Conservation (phyloP, 2,797 vertebrate genomes). For the Alfaro cultratus region DNA sequence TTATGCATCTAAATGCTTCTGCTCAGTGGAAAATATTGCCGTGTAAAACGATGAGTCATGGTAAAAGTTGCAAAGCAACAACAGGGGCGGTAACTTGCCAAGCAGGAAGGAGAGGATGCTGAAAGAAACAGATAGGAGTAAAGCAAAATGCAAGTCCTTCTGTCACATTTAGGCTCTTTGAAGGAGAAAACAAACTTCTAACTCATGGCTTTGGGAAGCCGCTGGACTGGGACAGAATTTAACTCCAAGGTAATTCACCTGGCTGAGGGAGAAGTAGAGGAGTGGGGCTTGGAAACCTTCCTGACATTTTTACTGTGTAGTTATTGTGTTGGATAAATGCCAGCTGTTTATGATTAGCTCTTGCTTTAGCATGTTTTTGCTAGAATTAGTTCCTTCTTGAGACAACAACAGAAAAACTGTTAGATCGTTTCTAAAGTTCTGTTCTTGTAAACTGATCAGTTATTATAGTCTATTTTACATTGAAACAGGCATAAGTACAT, state of each 20-base stretch:
- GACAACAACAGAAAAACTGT: not conserved
- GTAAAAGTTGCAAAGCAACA: constrained; percentile 7
- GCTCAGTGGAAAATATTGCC: not conserved
- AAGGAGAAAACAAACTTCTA: not conserved
- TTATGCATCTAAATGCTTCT: not conserved
- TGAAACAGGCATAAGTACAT: not conserved
- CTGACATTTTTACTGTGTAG: not conserved
- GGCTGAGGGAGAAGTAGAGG: not conserved
- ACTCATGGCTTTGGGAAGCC: constrained; percentile 58
- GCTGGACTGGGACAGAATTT: constrained; percentile 24
- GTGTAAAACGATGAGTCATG: constrained; percentile 23
- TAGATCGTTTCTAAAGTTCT: not conserved
- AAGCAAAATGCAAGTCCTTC: constrained; percentile 21
- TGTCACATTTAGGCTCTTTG: constrained; percentile 5
- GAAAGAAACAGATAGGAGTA: constrained; percentile 46
- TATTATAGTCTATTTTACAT: not conserved
- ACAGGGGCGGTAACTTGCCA: constrained; percentile 31
- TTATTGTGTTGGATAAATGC: constrained; percentile 9
- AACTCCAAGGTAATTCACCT: constrained; percentile 43
- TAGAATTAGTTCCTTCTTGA: not conserved
- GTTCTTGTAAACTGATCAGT: not conserved
- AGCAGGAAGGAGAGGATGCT: constrained; percentile 65
- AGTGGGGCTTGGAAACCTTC: not conserved
- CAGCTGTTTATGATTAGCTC: constrained; percentile 12
- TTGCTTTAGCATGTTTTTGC: constrained; percentile 4